phyloP scores from a whole-genome alignment of 2,113 vertebrate genomes.

The Myiopsitta monachus region DNA sequence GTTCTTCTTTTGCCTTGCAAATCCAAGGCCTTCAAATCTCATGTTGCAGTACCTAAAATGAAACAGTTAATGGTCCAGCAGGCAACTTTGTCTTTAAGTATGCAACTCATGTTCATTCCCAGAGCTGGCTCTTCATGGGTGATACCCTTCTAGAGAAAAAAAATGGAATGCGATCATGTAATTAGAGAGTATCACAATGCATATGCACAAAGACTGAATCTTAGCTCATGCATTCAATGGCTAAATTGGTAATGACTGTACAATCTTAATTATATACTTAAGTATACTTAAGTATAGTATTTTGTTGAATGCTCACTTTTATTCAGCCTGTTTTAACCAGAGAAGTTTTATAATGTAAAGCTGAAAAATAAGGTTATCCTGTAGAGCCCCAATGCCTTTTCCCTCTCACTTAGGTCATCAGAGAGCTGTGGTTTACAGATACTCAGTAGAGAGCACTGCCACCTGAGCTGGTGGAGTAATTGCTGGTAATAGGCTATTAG shows the following conservation, averaged over 20 bases:
- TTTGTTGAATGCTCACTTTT: background rate
- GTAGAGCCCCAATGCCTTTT: background rate
- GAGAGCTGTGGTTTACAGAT: background rate
- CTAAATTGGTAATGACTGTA: background rate
- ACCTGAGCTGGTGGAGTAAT: background rate
- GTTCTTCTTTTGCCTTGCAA: background rate
- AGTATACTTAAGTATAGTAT: background rate
- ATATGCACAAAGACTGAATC: background rate
- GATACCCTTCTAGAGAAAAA: background rate
- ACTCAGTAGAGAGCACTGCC: background rate
- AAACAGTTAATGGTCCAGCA: background rate
- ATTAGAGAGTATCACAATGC: background rate
- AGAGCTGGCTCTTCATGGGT: background rate
- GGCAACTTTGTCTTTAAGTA: background rate
- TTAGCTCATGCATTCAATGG: background rate
- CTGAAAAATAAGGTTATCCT: background rate
- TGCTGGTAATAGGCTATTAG: background rate
- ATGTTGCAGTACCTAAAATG: background rate
- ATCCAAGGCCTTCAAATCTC: background rate
- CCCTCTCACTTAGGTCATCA: background rate
- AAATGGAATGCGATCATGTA: background rate
- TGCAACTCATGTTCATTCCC: background rate
- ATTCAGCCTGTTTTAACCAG: background rate
- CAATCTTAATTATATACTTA: background rate
- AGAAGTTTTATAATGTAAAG: background rate